Percentiles rank a stretch among this genome's conserved stretches.
Evolutionary conservation across 2,888 invertebrate genomes (phyloP).

Genomic region (Margaritifera margaritifera): DNA sequence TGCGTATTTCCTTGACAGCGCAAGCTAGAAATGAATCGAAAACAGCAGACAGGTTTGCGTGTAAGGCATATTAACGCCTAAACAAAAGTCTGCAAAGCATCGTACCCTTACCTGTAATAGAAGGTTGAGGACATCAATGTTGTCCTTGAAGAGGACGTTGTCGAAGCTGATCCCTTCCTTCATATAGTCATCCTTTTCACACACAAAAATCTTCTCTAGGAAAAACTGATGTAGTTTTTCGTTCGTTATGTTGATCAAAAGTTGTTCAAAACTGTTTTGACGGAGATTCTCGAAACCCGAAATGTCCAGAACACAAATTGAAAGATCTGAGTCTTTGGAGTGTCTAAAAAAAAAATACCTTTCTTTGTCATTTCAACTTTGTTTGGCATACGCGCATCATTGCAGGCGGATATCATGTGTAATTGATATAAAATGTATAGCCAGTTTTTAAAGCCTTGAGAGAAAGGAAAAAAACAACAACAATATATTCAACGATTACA

Average conservation of each 20-base stretch:
- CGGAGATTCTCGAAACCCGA: constrained; percentile 50
- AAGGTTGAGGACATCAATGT: constrained; percentile 36
- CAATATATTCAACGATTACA: too few species aligned
- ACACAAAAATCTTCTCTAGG: constrained; percentile 46
- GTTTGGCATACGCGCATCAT: too few species aligned
- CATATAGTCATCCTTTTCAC: constrained; percentile 43
- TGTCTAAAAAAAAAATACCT: background rate
- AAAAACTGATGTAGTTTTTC: constrained; percentile 55
- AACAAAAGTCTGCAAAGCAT: background rate
- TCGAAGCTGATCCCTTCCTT: constrained; percentile 39
- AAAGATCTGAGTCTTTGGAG: constrained; percentile 1
- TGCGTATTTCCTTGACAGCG: too few species aligned
- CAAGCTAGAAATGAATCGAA: background rate
- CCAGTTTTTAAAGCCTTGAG: too few species aligned
- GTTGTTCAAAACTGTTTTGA: constrained; percentile 49
- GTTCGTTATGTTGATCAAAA: constrained; percentile 52
- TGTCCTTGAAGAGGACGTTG: constrained; percentile 39
- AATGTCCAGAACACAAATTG: constrained; percentile 48
- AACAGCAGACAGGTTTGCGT: too few species aligned
- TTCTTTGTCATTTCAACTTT: too few species aligned
- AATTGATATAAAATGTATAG: too few species aligned
- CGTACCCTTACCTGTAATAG: constrained; percentile 37
- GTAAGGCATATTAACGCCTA: too few species aligned
- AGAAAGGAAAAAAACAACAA: too few species aligned
- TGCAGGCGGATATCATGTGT: too few species aligned